Evolutionary conservation across 1,140 invertebrate species (phyloP), one percentile per base, ranked within the genome.

Genomic region (Sitobion miscanthi): DNA sequence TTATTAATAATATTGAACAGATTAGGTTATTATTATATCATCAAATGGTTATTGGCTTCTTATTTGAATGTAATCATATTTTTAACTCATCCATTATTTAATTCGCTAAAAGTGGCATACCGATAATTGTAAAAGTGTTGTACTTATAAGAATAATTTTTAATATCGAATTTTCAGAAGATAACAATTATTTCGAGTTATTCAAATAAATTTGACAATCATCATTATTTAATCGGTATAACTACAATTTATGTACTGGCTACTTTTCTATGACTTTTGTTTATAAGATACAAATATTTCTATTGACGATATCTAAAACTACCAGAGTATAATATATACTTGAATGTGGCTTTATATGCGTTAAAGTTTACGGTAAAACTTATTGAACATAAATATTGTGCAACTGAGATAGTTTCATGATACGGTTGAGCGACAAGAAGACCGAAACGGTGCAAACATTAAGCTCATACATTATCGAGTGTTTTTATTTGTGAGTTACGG

Each of bases 311-410:
- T 86, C 23, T 42, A 25, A 47, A 86, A 86, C 85, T 89, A 89
- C 11, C 6, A 38, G 5, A 54, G 49, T 54, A 30, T 54, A 47
- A 42, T 83, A 83, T n/a, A 11, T 47, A 86, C 38, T n/a, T n/a
- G 38, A 14, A 86, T 86, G 85, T 47, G 85, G n/a, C 9, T 89
- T 89, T 38, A 57, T 21, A 52, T 54, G 52, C 21, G 88, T 57
- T 89, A 42, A 89, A 89, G 88, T 89, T 89, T 89, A 54, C 88
- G 88, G 88, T 54, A 54, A 89, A 89, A 89, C 88, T 89, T 89
- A 89, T 57, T 54, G 88, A 54, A 57, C 88, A 89, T 89, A 89
- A 89, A 89, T 89, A 89, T 57, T 49, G 86, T n/a, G n/a, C n/a
- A 35, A 89, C 42, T 54, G 8, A 7, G 88, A 89, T 89, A 57